Base-by-base conservation (phyloP, 2,888 invertebrate species). In the Cyclophora punctaria region DNA sequence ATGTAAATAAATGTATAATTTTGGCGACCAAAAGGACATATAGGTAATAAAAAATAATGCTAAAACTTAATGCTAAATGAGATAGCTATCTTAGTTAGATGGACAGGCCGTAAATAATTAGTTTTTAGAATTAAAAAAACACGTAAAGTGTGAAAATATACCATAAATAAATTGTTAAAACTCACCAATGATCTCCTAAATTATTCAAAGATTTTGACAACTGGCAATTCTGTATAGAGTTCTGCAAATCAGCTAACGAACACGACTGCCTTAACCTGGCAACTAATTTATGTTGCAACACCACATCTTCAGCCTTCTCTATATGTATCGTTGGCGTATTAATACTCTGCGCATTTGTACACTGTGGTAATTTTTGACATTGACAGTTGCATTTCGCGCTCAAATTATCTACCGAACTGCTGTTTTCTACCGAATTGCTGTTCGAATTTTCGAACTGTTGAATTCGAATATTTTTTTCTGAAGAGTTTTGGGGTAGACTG, bases 181-280 rank as follows among this genome's bases (percentile, higher is more conserved):
- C 63, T 58, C 57, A 72, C 73, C 68, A 63, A 41, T 60, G 41
- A 45, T 66, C 66, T 46, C 75, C 70, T 55, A 85, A 70, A 56
- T 71, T 80, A 55, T 74, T 83, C 41, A 83, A 59, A 0, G 85
- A 83, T 34, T 64, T 67, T 3, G 83, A 77, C n/a, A 77, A 44
- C 0, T 61, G 56, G 56, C 77, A 73, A 0, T 67, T 61, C 6
- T 73, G 68, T 0, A 64, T 47, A 0, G 68, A 55, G 50, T 74
- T 77, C 34, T 81, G 79, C 35, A 86, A 60, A 55, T 86, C 86
- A 0, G 72, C 81, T 3, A 86, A 54, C 0, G 86, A 86, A 45
- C 82, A 80, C 0, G 85, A 82, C 4, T 80, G 83, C 5, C 81
- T 63, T 41, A 85, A 53, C 7, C 78, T 69, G 0, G 81, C 67